phyloP scores from a whole-genome alignment of 2,888 invertebrate species.

The Apodemia duryi region DNA sequence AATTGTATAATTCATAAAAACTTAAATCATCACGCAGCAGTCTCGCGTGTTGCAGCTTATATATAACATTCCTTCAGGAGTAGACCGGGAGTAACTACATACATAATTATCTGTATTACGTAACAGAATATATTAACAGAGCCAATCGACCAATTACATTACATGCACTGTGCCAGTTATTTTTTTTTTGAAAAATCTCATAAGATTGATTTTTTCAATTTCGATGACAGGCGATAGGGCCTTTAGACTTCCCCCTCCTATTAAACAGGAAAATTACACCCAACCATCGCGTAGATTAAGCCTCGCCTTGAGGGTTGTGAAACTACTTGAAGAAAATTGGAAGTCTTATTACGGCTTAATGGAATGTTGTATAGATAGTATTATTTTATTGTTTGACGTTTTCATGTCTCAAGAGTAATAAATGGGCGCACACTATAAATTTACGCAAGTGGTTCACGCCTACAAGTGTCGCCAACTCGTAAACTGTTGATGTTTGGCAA shows the following conservation, averaged over 20 bases:
- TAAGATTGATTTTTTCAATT: no score
- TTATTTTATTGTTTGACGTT: not conserved
- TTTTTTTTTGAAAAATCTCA: no score
- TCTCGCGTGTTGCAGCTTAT: no score
- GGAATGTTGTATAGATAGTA: not conserved
- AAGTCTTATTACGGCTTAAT: not conserved
- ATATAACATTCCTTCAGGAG: no score
- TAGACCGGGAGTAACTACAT: no score
- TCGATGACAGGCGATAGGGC: not conserved
- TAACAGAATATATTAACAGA: no score
- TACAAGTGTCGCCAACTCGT: conserved; percentile 55
- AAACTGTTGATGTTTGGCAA: conserved; percentile 43
- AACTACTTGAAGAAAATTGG: conserved; percentile 5
- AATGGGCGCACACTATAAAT: conserved; percentile 36
- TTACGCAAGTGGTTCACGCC: conserved; percentile 51
- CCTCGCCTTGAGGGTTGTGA: not conserved
- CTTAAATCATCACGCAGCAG: no score
- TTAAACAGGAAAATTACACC: not conserved
- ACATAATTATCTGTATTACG: no score
- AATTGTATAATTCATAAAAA: no score
- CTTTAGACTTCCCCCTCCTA: not conserved
- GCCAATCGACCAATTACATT: no score
- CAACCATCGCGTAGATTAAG: not conserved
- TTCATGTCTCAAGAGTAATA: conserved; percentile 5
- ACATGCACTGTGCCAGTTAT: no score